Base-by-base conservation (phyloP, 2,797 vertebrate genomes). In the Sebastes minor region DNA sequence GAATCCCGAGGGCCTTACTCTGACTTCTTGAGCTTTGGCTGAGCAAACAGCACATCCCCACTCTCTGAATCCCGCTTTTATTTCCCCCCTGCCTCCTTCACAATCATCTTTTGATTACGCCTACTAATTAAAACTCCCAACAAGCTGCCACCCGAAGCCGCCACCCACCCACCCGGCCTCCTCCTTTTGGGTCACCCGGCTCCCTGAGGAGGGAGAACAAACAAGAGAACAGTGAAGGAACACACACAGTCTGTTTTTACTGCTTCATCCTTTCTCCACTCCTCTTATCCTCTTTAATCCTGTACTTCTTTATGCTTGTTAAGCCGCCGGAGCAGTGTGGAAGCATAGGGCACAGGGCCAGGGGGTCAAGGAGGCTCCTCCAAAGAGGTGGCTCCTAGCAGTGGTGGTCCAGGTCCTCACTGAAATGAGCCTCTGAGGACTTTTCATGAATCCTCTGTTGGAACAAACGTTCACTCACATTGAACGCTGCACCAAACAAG, bases 91-190 rank as follows among this genome's bases (percentile, higher is more conserved):
- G 82, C 88, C 75, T 91, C 71, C 74, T 90, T 87, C 90, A 92
- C 96, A 95, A 96, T 96, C 96, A 97, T 97, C 97, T 94, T 94
- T 94, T 96, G 95, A 97, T 96, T 96, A 97, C 96, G 94, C 95
- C 94, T 94, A 91, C 96, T 98, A 97, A 98, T 98, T 98, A 98
- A 98, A 98, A 97, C 96, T 95, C 96, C 52, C 94, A 94, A 95
- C 97, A 97, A 97, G 97, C 97, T 97, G 95, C 96, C 96, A 86
- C 95, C 95, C 95, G 92, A 94, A 72, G 92, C 92, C 90, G 90
- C 93, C 94, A 94, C 93, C 95, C 95, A 94, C 95, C 95, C 96
- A 94, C 94, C 95, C 85, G 61, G 75, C 77, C 86, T 79, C 78
- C 79, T 85, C 94, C 94, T 38, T 96, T 96, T 92, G 66, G 93